A percentile compares a stretch with the other conserved stretches of the same genome.
These are phyloP conservation scores for Pterobdella sp. DNA, from an alignment of 2,888 invertebrate species.

Conservation along the genomic window DNA sequence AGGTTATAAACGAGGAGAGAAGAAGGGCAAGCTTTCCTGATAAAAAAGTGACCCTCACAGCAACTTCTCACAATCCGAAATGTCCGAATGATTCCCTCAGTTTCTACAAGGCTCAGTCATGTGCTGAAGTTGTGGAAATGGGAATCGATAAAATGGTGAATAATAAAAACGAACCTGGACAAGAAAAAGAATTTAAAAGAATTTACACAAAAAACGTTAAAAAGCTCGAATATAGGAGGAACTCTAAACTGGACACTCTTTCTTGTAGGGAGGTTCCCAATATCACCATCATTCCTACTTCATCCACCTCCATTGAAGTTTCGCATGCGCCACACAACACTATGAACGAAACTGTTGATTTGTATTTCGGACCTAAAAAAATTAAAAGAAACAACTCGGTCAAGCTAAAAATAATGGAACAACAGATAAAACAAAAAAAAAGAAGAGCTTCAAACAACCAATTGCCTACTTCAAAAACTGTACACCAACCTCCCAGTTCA, in stretches of 20 bases:
- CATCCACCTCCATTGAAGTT: not conserved
- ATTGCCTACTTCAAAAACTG: not conserved
- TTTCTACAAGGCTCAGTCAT: conserved; percentile 15
- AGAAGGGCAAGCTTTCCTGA: conserved; percentile 26
- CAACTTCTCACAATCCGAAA: not conserved
- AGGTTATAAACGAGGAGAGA: conserved; percentile 20
- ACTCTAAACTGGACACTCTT: not conserved
- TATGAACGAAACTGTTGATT: not conserved
- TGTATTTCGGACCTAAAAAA: not conserved
- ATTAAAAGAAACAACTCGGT: not conserved
- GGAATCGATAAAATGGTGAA: conserved; percentile 15
- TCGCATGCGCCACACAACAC: not conserved
- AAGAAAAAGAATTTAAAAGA: conserved; percentile 9
- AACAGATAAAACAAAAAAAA: conserved; percentile 13
- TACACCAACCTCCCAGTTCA: too few relatives aligned
- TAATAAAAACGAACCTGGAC: not conserved
- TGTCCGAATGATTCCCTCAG: not conserved
- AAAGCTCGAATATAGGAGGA: not conserved
- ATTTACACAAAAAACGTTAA: not conserved
- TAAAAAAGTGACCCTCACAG: conserved; percentile 17
- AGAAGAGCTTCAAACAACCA: conserved; percentile 6
- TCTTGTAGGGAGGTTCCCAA: conserved; percentile 4
- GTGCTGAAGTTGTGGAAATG: conserved; percentile 20
- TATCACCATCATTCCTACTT: conserved; percentile 10
- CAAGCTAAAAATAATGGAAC: conserved; percentile 3